Base-by-base conservation (phyloP, 2,888 invertebrate species). In the Notodromas monacha region DNA sequence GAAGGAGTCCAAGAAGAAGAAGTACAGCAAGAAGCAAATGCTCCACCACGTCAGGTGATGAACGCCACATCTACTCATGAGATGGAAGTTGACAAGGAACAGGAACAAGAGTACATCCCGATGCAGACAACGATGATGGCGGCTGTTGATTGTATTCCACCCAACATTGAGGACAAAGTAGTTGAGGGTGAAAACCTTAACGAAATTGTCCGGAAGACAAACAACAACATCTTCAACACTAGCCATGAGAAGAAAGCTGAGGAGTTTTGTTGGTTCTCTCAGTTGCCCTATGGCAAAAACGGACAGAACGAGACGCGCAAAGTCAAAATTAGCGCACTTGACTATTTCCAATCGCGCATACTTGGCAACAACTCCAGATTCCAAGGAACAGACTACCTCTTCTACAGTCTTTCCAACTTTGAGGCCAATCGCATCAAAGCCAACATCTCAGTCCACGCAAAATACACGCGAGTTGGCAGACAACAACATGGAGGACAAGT, bases 301-400 rank as follows among this genome's bases (percentile, higher is more conserved):
- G 28, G 30, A 29, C 28, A 31, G n/a, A 34, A 26, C 26, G 31
- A 34, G 16, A 12, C 29, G 15, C 8, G 14, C 12, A n/a, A 13
- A 12, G 15, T 34, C 4, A 10, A n/a, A 16, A 31, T 35, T 26
- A 34, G 31, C 13, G 26, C 30, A 16, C 28, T 31, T 26, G 35
- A 35, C 14, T 34, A 31, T 26, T 31, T 34, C 29, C 35, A 34
- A 30, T 28, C 14, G 27, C 16, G 34, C 29, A 26, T 35, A 27
- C 21, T 34, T 10, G 33, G 32, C 12, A 30, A 26, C 13, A 31
- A 34, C 29, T 16, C 26, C 26, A 16, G 35, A 31, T 35, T 34
- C 30, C 31, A 35, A 28, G 14, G 35, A 15, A 35, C 31, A 12
- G 32, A 34, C 28, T 30, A 34, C 12, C 16, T 29, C 5, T 29